These are phyloP conservation scores for Scylla paramamosain DNA, from an alignment of 1,140 invertebrate genomes.

Conservation along the genomic window DNA sequence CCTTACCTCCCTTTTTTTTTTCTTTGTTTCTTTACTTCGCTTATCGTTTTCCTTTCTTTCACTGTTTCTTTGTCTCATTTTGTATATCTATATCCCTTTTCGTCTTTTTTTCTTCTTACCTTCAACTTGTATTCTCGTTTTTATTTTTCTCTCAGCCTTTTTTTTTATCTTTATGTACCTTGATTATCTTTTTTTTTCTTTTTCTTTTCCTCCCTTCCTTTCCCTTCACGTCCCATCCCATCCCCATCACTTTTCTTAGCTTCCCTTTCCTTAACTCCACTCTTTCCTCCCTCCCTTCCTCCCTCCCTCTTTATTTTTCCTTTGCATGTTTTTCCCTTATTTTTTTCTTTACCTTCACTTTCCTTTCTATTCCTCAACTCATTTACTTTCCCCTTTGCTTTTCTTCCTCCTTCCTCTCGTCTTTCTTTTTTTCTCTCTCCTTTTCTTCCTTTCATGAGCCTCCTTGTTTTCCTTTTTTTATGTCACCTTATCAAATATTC, in stretches of 20 bases:
- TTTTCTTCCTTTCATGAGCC: background rate
- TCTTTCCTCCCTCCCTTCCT: background rate
- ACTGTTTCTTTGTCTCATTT: background rate
- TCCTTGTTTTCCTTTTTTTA: background rate
- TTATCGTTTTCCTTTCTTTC: background rate
- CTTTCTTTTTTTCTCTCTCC: background rate
- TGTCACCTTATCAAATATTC: background rate
- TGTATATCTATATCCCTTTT: background rate
- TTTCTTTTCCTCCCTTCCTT: background rate
- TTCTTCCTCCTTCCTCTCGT: background rate
- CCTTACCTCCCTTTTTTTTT: background rate
- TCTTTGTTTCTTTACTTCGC: background rate
- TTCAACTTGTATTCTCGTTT: background rate
- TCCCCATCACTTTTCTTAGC: background rate
- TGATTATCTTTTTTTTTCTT: background rate
- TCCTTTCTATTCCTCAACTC: background rate
- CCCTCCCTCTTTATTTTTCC: background rate
- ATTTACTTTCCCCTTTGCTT: constrained; percentile 4
- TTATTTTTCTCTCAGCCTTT: background rate
- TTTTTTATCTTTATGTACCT: background rate
- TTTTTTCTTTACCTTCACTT: background rate
- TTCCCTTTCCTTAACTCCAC: background rate
- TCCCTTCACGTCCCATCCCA: background rate
- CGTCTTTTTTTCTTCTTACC: background rate
- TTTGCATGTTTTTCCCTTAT: background rate